These are phyloP conservation scores for Patiria miniata DNA, from an alignment of 35 echinoderm and acorn worm genomes.

Conservation along the genomic window DNA sequence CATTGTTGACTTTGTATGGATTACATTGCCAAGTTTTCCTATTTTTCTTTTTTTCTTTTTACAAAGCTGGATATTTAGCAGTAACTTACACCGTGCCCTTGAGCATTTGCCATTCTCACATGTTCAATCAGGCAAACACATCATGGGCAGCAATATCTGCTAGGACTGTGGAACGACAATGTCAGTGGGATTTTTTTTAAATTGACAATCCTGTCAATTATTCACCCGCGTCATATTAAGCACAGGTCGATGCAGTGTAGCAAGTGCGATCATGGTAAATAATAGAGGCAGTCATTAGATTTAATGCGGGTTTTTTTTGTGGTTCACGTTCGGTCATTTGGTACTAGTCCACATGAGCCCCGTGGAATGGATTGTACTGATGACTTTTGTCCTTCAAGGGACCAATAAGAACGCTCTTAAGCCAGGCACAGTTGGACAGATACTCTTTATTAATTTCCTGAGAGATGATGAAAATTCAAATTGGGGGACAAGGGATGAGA, in stretches of 20 bases:
- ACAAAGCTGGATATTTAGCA: background rate
- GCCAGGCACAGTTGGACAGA: too few species aligned
- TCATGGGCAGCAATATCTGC: too few species aligned
- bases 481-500: background rate
- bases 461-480: too few species aligned
- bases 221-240: background rate
- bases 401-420: too few species aligned
- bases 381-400: too few species aligned
- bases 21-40: too few species aligned
- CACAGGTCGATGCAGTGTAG: background rate
- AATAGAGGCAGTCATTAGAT: background rate
- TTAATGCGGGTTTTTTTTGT: too few species aligned
- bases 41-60: too few species aligned
- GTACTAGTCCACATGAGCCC: background rate
- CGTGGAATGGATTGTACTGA: background rate
- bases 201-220: slow-evolving; percentile 9
- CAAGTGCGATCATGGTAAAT: background rate
- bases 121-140: background rate
- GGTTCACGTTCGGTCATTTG: background rate
- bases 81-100: slow-evolving; percentile 5
- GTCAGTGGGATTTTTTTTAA: background rate
- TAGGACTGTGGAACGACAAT: background rate
- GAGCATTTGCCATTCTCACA: background rate
- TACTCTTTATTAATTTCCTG: too few species aligned
- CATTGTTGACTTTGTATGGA: too few species aligned